Base-by-base conservation (phyloP, 1,140 invertebrate genomes). In the Scaptomyza montana region DNA sequence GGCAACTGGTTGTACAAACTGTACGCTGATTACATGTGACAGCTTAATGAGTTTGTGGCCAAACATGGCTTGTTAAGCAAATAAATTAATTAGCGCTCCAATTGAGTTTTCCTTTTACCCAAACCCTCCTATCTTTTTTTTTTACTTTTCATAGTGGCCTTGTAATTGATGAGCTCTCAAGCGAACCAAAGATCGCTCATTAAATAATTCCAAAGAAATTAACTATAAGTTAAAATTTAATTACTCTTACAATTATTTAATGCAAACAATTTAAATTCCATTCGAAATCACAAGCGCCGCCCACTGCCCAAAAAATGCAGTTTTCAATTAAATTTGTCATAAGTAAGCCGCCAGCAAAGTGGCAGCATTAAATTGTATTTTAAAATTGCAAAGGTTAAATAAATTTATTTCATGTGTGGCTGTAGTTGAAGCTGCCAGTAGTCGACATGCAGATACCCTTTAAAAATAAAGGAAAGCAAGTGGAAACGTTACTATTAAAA, bases 21-120 rank as follows among this genome's bases (percentile, higher is more conserved):
- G 68, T 54, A 71, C 84, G 76, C 80, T 89, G 84, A 89, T 89
- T 89, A 89, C 74, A 89, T 89, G 84, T 89, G 84, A 89, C 84
- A 89, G 89, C 67, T 89, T 89, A 89, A 89, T 89, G 84, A 89
- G 84, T 89, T 89, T 89, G 84, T 67, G 85, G 84, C 78, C 84
- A 89, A 82, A 89, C 82, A 87, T 79, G 84, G 84, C 72, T 82
- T 86, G 82, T 86, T 89, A 76, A 74, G 80, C 77, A 87, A 87
- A 87, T 87, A 87, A 87, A 87, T 87, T 87, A 89, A 87, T 87
- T 87, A 84, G 84, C 64, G 69, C 76, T 77, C 79, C 84, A 87
- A 87, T 87, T 87, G 84, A 77, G 79, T 74, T 89, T 89, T 89
- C 68, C 75, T 76, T 57, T 19, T 39, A 30, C 10, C 19, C 62